Evolutionary conservation across 1,140 invertebrate genomes (phyloP).

Genomic region (Camponotus floridanus): DNA sequence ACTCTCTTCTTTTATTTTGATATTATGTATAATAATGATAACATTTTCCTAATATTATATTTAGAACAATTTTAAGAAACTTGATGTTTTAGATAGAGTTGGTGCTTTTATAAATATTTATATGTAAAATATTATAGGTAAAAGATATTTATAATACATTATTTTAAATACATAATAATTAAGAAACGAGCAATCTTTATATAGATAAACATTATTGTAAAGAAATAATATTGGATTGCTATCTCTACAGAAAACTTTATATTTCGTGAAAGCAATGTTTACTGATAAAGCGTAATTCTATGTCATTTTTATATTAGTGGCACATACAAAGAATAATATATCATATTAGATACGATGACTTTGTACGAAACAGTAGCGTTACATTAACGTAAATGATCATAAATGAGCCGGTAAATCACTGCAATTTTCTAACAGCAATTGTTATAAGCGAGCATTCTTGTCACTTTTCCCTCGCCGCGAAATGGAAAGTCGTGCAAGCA

Average conservation of each 20-base stretch:
- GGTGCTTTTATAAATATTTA: not conserved
- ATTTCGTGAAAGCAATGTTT: not conserved
- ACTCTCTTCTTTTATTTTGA: not conserved
- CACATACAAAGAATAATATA: not conserved
- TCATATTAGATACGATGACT: not conserved
- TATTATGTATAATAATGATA: not conserved
- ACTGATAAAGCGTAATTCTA: not conserved
- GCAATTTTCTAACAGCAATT: slow-evolving; percentile 51
- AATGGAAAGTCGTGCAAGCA: slow-evolving; percentile 69
- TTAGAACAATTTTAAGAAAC: not conserved
- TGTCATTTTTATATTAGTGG: not conserved
- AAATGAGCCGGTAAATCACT: slow-evolving; percentile 49
- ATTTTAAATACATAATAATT: not conserved
- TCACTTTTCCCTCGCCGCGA: slow-evolving; percentile 40
- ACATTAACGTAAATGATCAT: slow-evolving; percentile 11
- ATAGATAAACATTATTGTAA: not conserved
- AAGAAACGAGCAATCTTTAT: not conserved
- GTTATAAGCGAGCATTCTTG: slow-evolving; percentile 42
- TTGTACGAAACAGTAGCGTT: slow-evolving; percentile 22
- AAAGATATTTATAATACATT: not conserved
- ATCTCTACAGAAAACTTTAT: not conserved
- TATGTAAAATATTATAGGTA: not conserved
- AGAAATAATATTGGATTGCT: not conserved
- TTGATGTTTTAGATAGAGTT: not conserved
- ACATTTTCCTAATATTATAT: not conserved